These are phyloP conservation scores for Micrasema minimum DNA, from an alignment of 1,140 invertebrate species.

Conservation along the genomic window DNA sequence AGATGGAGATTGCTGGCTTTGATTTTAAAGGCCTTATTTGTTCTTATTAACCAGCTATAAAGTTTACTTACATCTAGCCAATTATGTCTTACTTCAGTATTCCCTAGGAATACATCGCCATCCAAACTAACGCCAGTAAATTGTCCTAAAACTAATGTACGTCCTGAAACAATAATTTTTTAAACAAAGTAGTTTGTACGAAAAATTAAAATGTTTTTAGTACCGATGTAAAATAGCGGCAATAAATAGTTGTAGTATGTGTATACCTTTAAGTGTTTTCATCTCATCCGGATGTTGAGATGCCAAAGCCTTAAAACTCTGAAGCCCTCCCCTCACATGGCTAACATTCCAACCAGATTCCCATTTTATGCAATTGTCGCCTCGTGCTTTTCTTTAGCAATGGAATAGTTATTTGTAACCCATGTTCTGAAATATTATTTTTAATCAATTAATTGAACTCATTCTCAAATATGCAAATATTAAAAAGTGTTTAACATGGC, in stretches of 20 bases:
- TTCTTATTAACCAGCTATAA: no score
- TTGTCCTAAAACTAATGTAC: conserved; percentile 84
- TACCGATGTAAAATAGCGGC: no score
- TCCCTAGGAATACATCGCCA: conserved; percentile 88
- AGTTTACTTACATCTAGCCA: conserved; percentile 83
- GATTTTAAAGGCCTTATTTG: no score
- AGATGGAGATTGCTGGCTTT: no score
- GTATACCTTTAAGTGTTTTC: conserved; percentile 70
- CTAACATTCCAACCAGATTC: conserved; percentile 90
- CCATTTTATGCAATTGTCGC: conserved; percentile 69
- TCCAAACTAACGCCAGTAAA: conserved; percentile 90
- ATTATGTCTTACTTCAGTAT: conserved; percentile 89
- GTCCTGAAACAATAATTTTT: conserved; percentile 66
- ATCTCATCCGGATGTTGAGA: conserved; percentile 77
- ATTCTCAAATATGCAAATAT: no score
- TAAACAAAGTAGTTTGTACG: no score
- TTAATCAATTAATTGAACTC: no score
- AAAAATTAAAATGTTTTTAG: no score
- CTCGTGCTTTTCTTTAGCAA: conserved; percentile 69
- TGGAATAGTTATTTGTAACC: conserved; percentile 71
- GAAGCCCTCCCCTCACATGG: conserved; percentile 85
- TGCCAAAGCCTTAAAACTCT: conserved; percentile 78
- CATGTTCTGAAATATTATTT: conserved; percentile 64
- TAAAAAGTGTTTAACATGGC: no score
- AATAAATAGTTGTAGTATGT: no score